phyloP scores from a whole-genome alignment of 1,140 invertebrate genomes.

The Lepidostoma basale region DNA sequence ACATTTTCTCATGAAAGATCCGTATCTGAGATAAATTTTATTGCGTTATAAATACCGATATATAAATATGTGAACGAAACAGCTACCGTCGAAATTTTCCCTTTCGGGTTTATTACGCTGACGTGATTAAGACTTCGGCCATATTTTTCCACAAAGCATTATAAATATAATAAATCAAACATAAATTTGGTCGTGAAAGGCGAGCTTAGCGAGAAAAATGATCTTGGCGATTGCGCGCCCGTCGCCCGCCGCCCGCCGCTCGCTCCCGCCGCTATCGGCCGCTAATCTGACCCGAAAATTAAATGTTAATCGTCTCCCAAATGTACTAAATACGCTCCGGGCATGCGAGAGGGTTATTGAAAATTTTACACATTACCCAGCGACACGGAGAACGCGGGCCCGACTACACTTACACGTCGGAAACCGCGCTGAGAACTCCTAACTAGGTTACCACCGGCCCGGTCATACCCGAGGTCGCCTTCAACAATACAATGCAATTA shows the following conservation, averaged over 20 bases:
- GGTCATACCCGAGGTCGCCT: too few relatives aligned
- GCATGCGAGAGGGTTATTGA: slow-evolving; percentile 45
- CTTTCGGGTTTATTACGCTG: slow-evolving; percentile 14
- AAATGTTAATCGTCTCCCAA: slow-evolving; percentile 44
- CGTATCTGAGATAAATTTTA: too few relatives aligned
- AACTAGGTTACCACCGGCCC: background rate
- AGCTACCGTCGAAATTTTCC: slow-evolving; percentile 16
- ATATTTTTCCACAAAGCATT: slow-evolving; percentile 28
- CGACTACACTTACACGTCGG: too few relatives aligned
- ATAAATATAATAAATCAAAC: slow-evolving; percentile 35
- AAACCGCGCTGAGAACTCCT: background rate
- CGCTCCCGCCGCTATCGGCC: slow-evolving; percentile 28
- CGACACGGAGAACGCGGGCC: background rate
- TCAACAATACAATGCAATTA: too few relatives aligned
- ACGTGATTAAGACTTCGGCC: slow-evolving; percentile 30
- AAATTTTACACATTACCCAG: slow-evolving; percentile 36
- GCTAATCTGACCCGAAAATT: slow-evolving; percentile 45
- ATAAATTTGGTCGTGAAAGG: slow-evolving; percentile 37
- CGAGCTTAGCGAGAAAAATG: slow-evolving; percentile 36
- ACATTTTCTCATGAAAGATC: too few relatives aligned
- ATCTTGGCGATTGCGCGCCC: slow-evolving; percentile 32
- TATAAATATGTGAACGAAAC: background rate
- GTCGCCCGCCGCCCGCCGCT: background rate
- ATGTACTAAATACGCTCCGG: slow-evolving; percentile 40
- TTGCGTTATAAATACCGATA: too few relatives aligned